These are phyloP conservation scores for Prosopocoilus inquinatus DNA, from an alignment of 2,888 invertebrate genomes.

Conservation along the genomic window DNA sequence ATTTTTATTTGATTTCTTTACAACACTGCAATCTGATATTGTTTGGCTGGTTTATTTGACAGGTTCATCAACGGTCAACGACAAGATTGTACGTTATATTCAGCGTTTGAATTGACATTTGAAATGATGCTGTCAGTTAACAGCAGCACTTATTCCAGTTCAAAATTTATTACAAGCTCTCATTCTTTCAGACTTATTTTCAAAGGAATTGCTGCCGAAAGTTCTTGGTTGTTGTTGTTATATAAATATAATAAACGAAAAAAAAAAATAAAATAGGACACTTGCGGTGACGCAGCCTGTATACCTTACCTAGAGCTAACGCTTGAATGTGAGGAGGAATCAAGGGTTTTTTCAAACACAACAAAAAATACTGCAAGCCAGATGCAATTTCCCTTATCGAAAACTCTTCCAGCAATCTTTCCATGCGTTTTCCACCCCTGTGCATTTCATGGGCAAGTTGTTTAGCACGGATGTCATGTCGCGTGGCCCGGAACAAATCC, in stretches of 20 bases:
- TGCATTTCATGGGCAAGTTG: slow-evolving; percentile 32
- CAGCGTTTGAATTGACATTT: too few species aligned
- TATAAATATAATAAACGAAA: slow-evolving; percentile 9
- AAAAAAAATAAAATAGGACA: slow-evolving; percentile 22
- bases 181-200: neutral
- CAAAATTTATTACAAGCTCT: too few species aligned
- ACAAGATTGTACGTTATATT: too few species aligned
- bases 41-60: too few species aligned
- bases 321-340: slow-evolving; percentile 51
- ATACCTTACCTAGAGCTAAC: slow-evolving; percentile 48
- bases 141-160: too few species aligned
- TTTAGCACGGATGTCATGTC: slow-evolving; percentile 28
- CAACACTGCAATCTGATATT: too few species aligned
- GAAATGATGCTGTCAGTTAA: too few species aligned
- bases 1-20: too few species aligned
- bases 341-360: slow-evolving; percentile 47
- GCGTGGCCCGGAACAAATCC: slow-evolving; percentile 42
- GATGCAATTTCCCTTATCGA: slow-evolving; percentile 49
- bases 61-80: too few species aligned
- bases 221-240: neutral
- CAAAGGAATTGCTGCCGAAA: neutral
- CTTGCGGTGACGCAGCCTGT: too few species aligned
- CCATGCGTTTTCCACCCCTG: slow-evolving; percentile 29
- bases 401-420: slow-evolving; percentile 39
- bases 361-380: slow-evolving; percentile 48